phyloP scores from a whole-genome alignment of 2,888 invertebrate genomes.

The Aradus depressus region DNA sequence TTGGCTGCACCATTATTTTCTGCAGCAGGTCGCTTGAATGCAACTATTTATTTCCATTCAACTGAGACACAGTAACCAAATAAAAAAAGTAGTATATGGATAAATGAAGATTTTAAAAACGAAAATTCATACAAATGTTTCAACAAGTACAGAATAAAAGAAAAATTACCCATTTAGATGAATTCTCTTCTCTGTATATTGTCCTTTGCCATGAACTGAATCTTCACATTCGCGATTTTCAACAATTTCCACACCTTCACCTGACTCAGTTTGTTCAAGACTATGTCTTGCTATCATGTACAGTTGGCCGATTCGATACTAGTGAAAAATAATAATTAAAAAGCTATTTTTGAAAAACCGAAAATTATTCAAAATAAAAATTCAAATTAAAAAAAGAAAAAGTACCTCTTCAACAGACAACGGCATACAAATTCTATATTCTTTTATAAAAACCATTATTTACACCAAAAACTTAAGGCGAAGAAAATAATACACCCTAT shows the following conservation, averaged over 20 bases:
- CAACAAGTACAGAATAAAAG: not conserved
- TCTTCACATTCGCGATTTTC: conserved; percentile 71
- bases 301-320: conserved; percentile 85
- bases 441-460: conserved; percentile 75
- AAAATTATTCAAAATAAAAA: not conserved
- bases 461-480: not conserved
- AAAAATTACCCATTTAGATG: conserved; percentile 65
- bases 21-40: too few species aligned
- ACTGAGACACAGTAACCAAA: too few species aligned
- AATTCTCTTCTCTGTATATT: conserved; percentile 81
- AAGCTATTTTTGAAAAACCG: not conserved
- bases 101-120: conserved; percentile 11
- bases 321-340: conserved; percentile 23
- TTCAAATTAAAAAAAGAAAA: conserved; percentile 7
- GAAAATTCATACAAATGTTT: conserved; percentile 8
- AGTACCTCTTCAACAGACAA: conserved; percentile 80
- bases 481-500: too few species aligned
- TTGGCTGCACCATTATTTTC: too few species aligned
- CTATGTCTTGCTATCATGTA: conserved; percentile 94
- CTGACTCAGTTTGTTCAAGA: conserved; percentile 76
- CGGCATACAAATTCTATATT: conserved; percentile 87
- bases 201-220: conserved; percentile 67
- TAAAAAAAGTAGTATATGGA: not conserved
- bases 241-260: conserved; percentile 85
- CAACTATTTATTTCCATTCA: too few species aligned